These are phyloP conservation scores for Andrena praecox DNA, from an alignment of 2,888 invertebrate species.

Conservation along the genomic window DNA sequence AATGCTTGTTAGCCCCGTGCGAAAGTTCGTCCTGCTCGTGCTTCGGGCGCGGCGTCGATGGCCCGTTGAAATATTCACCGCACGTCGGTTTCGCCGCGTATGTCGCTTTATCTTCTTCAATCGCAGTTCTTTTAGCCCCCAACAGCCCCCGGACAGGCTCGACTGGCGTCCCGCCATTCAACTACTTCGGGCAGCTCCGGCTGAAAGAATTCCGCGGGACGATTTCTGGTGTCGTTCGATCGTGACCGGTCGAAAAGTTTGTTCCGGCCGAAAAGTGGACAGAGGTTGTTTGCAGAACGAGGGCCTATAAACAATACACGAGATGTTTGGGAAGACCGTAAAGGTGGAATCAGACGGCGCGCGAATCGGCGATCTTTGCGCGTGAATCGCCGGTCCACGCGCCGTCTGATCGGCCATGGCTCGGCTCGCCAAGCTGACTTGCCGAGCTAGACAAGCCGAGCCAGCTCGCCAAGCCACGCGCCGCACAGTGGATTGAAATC, in stretches of 20 bases:
- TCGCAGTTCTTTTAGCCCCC: neutral
- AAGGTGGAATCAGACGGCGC: no score
- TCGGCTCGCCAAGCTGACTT: no score
- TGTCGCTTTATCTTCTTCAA: neutral
- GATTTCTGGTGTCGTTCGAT: conserved; percentile 1
- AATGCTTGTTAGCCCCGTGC: conserved; percentile 8
- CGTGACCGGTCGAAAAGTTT: neutral
- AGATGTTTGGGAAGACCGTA: neutral
- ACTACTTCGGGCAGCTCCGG: neutral
- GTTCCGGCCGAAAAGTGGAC: neutral
- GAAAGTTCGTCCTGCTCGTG: neutral
- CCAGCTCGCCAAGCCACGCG: no score
- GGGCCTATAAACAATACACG: neutral
- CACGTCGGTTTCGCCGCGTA: neutral
- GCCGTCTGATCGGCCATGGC: no score
- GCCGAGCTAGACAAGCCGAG: no score
- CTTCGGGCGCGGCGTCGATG: neutral
- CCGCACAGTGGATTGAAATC: no score
- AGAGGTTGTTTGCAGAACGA: neutral
- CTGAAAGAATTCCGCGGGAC: neutral
- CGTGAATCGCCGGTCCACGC: no score
- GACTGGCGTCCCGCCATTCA: neutral
- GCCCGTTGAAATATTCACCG: conserved; percentile 5
- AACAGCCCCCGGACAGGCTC: neutral
- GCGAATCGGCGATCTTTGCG: no score